phyloP scores from a whole-genome alignment of 2,113 vertebrate genomes.

The Vimba vimba region DNA sequence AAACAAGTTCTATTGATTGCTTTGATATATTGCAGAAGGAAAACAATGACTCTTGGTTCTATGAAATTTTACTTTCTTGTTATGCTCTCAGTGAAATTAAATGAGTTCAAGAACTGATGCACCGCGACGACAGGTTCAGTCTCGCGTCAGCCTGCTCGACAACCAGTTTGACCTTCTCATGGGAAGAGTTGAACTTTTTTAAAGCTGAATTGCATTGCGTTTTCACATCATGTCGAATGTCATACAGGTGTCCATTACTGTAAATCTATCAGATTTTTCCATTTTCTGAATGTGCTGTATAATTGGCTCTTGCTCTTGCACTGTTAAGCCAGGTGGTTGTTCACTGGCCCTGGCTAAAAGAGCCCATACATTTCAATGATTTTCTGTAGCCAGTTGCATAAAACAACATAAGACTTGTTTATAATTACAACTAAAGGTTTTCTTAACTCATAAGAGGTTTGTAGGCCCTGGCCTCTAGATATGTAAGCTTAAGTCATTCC shows the following conservation, averaged over 20 bases:
- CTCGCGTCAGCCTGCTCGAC: not conserved
- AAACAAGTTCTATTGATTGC: not conserved
- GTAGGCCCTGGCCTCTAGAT: too few species aligned
- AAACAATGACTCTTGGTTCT: not conserved
- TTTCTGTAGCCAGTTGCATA: too few species aligned
- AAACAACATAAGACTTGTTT: too few species aligned
- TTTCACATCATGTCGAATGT: not conserved
- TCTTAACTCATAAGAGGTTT: too few species aligned
- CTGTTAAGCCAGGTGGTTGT: not conserved
- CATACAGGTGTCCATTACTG: not conserved
- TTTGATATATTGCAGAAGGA: not conserved
- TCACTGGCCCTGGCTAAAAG: too few species aligned
- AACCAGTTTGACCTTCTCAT: constrained; percentile 16
- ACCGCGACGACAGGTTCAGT: not conserved
- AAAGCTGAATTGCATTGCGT: not conserved
- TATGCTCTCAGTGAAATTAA: not conserved
- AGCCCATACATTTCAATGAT: too few species aligned
- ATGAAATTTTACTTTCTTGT: not conserved
- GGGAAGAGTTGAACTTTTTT: not conserved
- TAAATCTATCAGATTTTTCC: not conserved
- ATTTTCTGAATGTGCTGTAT: not conserved
- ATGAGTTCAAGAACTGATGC: not conserved
- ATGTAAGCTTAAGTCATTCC: too few species aligned
- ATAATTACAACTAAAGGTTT: too few species aligned
- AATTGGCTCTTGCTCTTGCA: not conserved